phyloP scores from a whole-genome alignment of 1,140 invertebrate species.

The Coelopa frigida region DNA sequence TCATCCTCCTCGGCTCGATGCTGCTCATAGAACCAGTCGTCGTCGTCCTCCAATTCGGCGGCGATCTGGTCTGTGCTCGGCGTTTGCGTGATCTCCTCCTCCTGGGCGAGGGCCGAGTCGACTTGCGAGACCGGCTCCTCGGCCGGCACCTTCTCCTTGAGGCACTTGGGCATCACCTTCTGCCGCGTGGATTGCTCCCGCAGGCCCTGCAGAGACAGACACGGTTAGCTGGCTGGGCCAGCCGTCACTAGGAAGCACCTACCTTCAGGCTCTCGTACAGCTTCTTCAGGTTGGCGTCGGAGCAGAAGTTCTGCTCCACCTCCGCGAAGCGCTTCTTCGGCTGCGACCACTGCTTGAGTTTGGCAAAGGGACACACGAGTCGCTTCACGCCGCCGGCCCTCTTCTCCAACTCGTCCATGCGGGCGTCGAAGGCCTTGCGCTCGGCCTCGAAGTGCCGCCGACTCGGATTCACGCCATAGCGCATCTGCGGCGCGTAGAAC shows the following conservation, averaged over 20 bases:
- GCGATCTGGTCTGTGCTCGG: too few relatives aligned
- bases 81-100: too few relatives aligned
- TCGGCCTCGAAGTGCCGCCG: slow-evolving; percentile 38
- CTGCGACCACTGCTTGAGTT: slow-evolving; percentile 33
- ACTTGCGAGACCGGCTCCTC: neutral
- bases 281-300: slow-evolving; percentile 29
- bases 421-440: slow-evolving; percentile 30
- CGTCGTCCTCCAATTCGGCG: too few relatives aligned
- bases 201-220: neutral
- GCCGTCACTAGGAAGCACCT: neutral
- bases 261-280: slow-evolving; percentile 29
- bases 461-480: slow-evolving; percentile 48
- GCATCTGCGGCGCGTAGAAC: slow-evolving; percentile 48
- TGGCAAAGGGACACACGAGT: slow-evolving; percentile 30
- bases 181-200: neutral
- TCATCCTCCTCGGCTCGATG: too few relatives aligned
- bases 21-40: too few relatives aligned
- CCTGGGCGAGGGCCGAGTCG: too few relatives aligned
- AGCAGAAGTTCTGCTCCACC: slow-evolving; percentile 37
- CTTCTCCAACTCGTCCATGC: slow-evolving; percentile 37
- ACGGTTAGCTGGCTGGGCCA: neutral
- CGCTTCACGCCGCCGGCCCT: slow-evolving; percentile 8
- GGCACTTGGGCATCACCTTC: slow-evolving; percentile 9
- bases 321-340: slow-evolving; percentile 31
- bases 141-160: slow-evolving; percentile 1